These are phyloP conservation scores for Drosophila monieri DNA, from an alignment of 2,888 invertebrate species.

Conservation along the genomic window DNA sequence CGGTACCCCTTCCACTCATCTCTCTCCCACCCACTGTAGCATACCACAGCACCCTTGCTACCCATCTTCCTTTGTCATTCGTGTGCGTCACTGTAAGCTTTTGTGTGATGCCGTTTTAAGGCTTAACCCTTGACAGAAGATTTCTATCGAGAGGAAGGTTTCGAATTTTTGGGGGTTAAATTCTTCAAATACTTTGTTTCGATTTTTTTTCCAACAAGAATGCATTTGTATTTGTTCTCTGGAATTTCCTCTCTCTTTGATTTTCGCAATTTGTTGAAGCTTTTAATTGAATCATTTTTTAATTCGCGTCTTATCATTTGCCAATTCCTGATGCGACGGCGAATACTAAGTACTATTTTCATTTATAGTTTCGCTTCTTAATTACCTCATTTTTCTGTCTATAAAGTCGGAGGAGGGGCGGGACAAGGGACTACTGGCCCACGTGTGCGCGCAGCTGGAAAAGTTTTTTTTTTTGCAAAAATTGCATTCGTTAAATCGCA, in stretches of 20 bases:
- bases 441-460: constrained; percentile 6
- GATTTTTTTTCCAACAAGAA: no score
- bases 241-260: not conserved
- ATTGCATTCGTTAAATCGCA: constrained; percentile 9
- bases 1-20: constrained; percentile 3
- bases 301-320: constrained; percentile 35
- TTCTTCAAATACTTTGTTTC: no score
- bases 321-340: constrained; percentile 18
- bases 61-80: not conserved
- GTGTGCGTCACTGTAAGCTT: constrained; percentile 1
- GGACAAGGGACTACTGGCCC: not conserved
- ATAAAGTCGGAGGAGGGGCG: constrained; percentile 2
- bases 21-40: not conserved
- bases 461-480: constrained; percentile 16
- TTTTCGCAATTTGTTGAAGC: constrained; percentile 22
- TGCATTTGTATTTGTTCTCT: not conserved
- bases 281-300: constrained; percentile 39
- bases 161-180: no score
- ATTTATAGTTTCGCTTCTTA: constrained; percentile 25
- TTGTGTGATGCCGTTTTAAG: constrained; percentile 14
- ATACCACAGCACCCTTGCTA: not conserved
- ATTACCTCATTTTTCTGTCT: constrained; percentile 46
- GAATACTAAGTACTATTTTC: constrained; percentile 11
- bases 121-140: constrained; percentile 15
- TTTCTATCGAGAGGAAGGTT: not conserved